Conservation (phyloP, 2,888 invertebrate genomes). For the Scrobipalpa costella region DNA sequence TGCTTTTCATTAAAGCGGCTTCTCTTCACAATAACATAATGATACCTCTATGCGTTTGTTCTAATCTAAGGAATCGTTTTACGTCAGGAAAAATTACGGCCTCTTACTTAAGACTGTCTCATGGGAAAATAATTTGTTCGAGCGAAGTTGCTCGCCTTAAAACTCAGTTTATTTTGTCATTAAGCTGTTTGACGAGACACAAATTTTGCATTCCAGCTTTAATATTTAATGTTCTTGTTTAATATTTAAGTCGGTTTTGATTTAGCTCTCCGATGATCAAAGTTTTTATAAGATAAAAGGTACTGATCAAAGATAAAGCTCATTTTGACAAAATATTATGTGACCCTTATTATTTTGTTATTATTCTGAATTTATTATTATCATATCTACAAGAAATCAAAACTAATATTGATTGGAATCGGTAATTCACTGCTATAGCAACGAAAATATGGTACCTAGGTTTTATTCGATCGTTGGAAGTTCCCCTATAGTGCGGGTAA, state of each 20-base stretch:
- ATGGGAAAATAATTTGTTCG: constrained; percentile 62
- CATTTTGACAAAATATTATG: too few relatives aligned
- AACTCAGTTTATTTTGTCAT: constrained; percentile 69
- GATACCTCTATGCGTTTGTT: background rate
- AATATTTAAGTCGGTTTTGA: constrained; percentile 51
- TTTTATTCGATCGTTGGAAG: too few relatives aligned
- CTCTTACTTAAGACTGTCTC: constrained; percentile 47
- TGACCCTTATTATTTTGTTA: too few relatives aligned
- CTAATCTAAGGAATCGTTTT: constrained; percentile 11
- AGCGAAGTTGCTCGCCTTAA: constrained; percentile 55
- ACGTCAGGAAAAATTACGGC: constrained; percentile 46
- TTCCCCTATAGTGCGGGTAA: too few relatives aligned
- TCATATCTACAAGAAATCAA: too few relatives aligned
- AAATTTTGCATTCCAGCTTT: constrained; percentile 53
- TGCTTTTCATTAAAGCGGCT: background rate
- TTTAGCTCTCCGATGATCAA: constrained; percentile 39
- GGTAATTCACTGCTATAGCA: too few relatives aligned
- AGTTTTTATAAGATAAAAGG: background rate
- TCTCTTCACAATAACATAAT: background rate
- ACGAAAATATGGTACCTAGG: too few relatives aligned
- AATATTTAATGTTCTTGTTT: constrained; percentile 49
- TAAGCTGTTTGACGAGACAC: constrained; percentile 63
- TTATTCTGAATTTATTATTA: too few relatives aligned
- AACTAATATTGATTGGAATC: too few relatives aligned
- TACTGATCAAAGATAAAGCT: background rate